These are phyloP conservation scores for Microplitis manilae DNA, from an alignment of 2,888 invertebrate genomes.

Conservation along the genomic window DNA sequence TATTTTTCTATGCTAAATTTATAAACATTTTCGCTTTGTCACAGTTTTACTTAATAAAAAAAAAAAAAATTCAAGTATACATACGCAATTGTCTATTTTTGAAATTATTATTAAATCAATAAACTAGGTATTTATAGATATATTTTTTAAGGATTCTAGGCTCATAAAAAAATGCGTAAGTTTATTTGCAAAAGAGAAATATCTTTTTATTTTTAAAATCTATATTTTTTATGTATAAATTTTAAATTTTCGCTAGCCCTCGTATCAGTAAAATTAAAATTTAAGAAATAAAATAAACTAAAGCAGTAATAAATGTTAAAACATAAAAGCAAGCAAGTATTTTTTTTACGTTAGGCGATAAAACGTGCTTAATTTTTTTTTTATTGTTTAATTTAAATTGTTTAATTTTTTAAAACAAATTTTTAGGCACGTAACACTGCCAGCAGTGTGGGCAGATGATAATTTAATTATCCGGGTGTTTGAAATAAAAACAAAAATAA, in stretches of 20 bases:
- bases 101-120: not conserved
- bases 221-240: not conserved
- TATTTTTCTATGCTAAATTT: constrained; percentile 24
- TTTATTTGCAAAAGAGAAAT: not conserved
- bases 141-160: not conserved
- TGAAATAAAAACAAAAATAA: constrained; percentile 3
- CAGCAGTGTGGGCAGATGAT: constrained; percentile 62
- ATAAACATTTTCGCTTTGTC: not conserved
- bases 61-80: not conserved
- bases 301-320: not conserved
- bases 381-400: no score
- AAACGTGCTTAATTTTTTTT: constrained; percentile 26
- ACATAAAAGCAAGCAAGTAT: not conserved
- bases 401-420: constrained; percentile 5
- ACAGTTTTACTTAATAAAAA: constrained; percentile 23
- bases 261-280: not conserved
- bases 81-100: constrained; percentile 18
- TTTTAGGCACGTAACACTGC: constrained; percentile 55
- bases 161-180: not conserved
- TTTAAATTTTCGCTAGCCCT: not conserved
- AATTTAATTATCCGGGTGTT: not conserved
- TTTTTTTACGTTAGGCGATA: not conserved
- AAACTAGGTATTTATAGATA: not conserved
- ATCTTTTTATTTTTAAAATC: not conserved
- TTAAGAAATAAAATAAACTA: not conserved